phyloP scores from a whole-genome alignment of 2,888 invertebrate species.

The Helicoverpa assulta region DNA sequence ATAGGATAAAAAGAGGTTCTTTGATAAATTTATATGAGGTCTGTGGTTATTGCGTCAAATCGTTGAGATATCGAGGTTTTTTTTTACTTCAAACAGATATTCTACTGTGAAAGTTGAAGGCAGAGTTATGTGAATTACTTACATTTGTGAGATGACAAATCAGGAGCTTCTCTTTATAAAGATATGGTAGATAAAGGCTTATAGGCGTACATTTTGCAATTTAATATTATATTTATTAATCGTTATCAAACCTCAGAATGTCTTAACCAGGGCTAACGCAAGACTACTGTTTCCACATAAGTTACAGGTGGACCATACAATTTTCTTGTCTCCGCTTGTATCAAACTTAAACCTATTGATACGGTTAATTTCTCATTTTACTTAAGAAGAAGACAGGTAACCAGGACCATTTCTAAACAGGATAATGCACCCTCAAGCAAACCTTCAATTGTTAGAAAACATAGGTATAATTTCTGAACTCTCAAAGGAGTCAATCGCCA shows the following conservation, averaged over 20 bases:
- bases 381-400: neutral
- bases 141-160: neutral
- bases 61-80: conserved; percentile 51
- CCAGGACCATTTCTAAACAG: neutral
- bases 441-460: conserved; percentile 47
- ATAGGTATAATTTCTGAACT: conserved; percentile 32
- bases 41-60: conserved; percentile 49
- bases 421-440: conserved; percentile 15
- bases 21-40: conserved; percentile 67
- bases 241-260: too few relatives aligned
- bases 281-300: too few relatives aligned
- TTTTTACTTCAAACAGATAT: conserved; percentile 29
- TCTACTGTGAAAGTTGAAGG: conserved; percentile 18
- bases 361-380: neutral
- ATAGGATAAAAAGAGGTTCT: conserved; percentile 72
- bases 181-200: neutral
- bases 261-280: too few relatives aligned
- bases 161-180: neutral
- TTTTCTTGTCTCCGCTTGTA: too few relatives aligned
- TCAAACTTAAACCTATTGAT: too few relatives aligned
- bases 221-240: too few relatives aligned
- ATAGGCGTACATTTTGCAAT: too few relatives aligned
- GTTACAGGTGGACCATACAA: too few relatives aligned
- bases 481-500: conserved; percentile 64
- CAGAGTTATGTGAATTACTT: neutral